A percentile compares a stretch with the other conserved stretches of the same genome.
Conservation (phyloP, 1,140 invertebrate genomes). For the Odontomachus brunneus region DNA sequence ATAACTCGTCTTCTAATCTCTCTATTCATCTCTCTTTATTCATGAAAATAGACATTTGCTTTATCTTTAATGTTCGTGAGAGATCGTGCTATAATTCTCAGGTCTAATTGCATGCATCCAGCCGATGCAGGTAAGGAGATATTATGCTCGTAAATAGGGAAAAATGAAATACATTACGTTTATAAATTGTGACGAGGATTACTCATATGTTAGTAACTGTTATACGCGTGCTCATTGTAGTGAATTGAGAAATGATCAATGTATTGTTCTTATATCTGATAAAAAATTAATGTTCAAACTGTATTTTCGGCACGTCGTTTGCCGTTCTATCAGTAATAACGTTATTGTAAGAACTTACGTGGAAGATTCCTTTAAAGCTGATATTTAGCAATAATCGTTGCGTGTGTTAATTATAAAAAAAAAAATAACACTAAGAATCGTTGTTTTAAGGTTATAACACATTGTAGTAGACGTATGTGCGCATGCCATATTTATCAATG, state of each 20-base stretch:
- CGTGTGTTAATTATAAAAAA: slow-evolving; percentile 1
- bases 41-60: background rate
- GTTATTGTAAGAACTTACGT: background rate
- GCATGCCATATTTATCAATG: slow-evolving; percentile 1
- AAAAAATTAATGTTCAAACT: slow-evolving; percentile 15
- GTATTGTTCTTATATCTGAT: slow-evolving; percentile 32
- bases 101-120: background rate
- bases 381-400: slow-evolving; percentile 45
- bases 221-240: background rate
- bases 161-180: slow-evolving; percentile 13
- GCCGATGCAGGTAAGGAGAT: background rate
- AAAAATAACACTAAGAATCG: background rate
- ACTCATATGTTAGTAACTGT: background rate
- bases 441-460: background rate
- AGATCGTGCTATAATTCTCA: background rate
- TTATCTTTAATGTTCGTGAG: background rate
- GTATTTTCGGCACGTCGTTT: background rate
- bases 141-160: slow-evolving; percentile 16
- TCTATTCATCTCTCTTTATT: background rate
- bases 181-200: slow-evolving; percentile 10
- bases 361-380: slow-evolving; percentile 14
- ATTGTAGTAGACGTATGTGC: background rate
- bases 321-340: slow-evolving; percentile 11
- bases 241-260: slow-evolving; percentile 1
- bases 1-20: slow-evolving; percentile 6